Evolutionary conservation across 2,888 invertebrate genomes (phyloP).

Genomic region (Papilio protenor): DNA sequence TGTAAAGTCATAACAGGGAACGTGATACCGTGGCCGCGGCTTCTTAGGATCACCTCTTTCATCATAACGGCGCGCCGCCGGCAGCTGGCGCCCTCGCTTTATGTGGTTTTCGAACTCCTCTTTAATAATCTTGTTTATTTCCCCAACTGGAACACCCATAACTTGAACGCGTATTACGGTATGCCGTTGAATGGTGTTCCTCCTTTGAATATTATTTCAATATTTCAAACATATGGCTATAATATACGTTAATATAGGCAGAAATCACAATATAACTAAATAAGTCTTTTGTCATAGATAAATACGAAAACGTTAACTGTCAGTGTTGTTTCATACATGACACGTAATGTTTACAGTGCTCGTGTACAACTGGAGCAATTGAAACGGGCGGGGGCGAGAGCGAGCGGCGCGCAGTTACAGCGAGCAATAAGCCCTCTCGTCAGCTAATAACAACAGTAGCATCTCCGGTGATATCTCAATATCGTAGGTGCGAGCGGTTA

Average conservation of each 20-base stretch:
- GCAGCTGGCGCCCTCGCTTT: slow-evolving; percentile 79
- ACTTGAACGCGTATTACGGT: slow-evolving; percentile 66
- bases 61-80: slow-evolving; percentile 77
- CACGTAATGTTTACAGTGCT: slow-evolving; percentile 20
- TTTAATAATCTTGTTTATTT: slow-evolving; percentile 83
- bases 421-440: slow-evolving; percentile 79
- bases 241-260: background rate
- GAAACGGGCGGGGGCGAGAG: slow-evolving; percentile 20
- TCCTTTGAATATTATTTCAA: slow-evolving; percentile 48
- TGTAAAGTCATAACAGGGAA: slow-evolving; percentile 83
- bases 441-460: slow-evolving; percentile 81
- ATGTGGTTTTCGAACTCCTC: slow-evolving; percentile 80
- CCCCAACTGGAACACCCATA: slow-evolving; percentile 75
- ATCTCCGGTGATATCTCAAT: slow-evolving; percentile 81
- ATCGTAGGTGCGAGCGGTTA: slow-evolving; percentile 82
- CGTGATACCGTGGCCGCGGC: slow-evolving; percentile 75
- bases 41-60: slow-evolving; percentile 74
- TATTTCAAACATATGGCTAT: slow-evolving; percentile 2
- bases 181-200: slow-evolving; percentile 55
- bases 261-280: background rate
- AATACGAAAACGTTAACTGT: slow-evolving; percentile 1
- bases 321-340: slow-evolving; percentile 16
- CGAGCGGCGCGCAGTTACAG: slow-evolving; percentile 56
- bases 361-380: slow-evolving; percentile 27
- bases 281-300: background rate